phyloP scores from a whole-genome alignment of 1,140 invertebrate genomes.

The Penaeus indicus region DNA sequence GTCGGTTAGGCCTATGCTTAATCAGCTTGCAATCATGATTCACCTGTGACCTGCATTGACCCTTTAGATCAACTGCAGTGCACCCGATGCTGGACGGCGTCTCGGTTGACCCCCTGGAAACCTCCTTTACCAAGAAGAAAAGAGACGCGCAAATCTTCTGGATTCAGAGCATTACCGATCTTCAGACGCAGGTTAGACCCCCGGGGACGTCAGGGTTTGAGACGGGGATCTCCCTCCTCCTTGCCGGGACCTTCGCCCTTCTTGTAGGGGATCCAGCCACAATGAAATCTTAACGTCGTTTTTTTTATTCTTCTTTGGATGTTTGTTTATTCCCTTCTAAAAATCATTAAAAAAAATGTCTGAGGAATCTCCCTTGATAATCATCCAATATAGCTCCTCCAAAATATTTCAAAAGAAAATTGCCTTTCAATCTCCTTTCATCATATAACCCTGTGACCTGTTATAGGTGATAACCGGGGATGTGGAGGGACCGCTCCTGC shows the following conservation, averaged over 20 bases:
- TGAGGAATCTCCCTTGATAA: too few species aligned
- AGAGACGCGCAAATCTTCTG: constrained; percentile 56
- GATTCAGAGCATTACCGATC: constrained; percentile 57
- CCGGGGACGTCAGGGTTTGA: not conserved
- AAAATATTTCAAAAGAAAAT: too few species aligned
- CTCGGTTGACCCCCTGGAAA: constrained; percentile 49
- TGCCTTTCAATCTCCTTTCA: too few species aligned
- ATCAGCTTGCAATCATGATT: not conserved
- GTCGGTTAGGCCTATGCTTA: too few species aligned
- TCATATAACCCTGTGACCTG: not conserved
- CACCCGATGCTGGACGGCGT: constrained; percentile 23
- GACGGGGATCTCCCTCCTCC: not conserved
- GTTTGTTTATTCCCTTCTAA: too few species aligned
- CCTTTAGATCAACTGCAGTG: constrained; percentile 41
- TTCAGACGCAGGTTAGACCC: constrained; percentile 60
- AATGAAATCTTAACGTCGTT: too few species aligned
- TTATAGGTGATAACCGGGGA: constrained; percentile 47
- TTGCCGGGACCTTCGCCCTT: not conserved
- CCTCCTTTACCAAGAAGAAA: constrained; percentile 54
- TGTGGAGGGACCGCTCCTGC: constrained; percentile 51
- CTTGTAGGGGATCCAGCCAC: not conserved
- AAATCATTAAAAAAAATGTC: too few species aligned
- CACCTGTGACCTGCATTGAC: constrained; percentile 51
- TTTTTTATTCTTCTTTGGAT: too few species aligned
- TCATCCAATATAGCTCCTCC: not conserved